Evolutionary conservation across 2,888 invertebrate species (phyloP).

Genomic region (Fragum whitleyi): DNA sequence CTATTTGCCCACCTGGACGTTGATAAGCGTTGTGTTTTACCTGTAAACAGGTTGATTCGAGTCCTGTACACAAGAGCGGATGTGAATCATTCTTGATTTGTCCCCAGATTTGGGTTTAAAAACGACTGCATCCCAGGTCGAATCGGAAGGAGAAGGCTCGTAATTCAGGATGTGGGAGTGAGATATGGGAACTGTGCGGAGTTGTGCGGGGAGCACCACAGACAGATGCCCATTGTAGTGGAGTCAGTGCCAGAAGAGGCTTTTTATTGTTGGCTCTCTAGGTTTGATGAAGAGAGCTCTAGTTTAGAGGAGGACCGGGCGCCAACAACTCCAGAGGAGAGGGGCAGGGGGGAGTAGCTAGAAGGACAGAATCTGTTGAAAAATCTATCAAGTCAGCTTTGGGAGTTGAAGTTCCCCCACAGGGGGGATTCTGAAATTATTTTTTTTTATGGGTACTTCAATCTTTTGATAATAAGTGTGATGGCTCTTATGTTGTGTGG

Average conservation of each 20-base stretch:
- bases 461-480: neutral
- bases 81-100: conserved; percentile 14
- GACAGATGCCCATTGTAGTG: conserved; percentile 6
- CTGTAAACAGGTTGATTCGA: neutral
- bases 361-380: neutral
- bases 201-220: neutral
- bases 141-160: neutral
- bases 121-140: conserved; percentile 17
- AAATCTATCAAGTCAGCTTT: neutral
- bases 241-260: neutral
- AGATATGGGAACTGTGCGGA: conserved; percentile 5
- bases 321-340: too few species aligned
- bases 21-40: conserved; percentile 15
- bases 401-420: neutral
- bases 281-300: too few species aligned
- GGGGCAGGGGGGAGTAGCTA: neutral
- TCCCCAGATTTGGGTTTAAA: conserved; percentile 17
- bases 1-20: neutral
- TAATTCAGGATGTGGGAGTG: neutral
- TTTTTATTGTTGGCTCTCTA: neutral
- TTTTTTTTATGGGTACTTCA: neutral
- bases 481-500: neutral
- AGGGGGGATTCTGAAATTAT: neutral
- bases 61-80: conserved; percentile 6
- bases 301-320: too few species aligned